A percentile compares a stretch with the other conserved stretches of the same genome.
Conservation (phyloP, 2,797 vertebrate genomes). For the Tangara arthus region DNA sequence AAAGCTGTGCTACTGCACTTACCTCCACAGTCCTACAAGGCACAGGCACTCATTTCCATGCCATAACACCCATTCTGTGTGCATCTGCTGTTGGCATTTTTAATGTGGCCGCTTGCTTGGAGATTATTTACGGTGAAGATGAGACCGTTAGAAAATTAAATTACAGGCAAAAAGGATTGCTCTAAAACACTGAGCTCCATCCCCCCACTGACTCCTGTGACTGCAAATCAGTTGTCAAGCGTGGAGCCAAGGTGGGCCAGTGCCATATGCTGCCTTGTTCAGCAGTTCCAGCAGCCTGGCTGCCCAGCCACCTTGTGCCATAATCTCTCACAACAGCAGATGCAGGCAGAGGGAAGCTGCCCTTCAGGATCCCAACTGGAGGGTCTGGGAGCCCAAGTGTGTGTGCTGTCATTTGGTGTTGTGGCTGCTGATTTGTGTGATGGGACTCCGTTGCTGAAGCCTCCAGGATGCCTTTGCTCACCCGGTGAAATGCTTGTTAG, state of each 20-base stretch:
- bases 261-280: not conserved
- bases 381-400: not conserved
- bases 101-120: not conserved
- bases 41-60: not conserved
- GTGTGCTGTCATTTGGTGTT: accelerated
- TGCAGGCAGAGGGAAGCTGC: not conserved
- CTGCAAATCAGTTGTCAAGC: not conserved
- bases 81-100: not conserved
- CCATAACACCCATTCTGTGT: not conserved
- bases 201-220: not conserved
- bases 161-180: not conserved
- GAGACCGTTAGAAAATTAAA: not conserved
- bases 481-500: not conserved
- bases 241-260: not conserved
- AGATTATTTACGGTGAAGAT: not conserved
- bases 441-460: not conserved
- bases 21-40: accelerated
- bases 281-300: not conserved
- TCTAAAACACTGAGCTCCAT: not conserved
- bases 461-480: not conserved
- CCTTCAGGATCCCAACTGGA: not conserved
- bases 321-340: not conserved
- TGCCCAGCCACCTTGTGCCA: not conserved
- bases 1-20: not conserved
- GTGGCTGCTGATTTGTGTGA: not conserved